Evolutionary conservation across 2,888 invertebrate genomes (phyloP), one percentile per base, ranked within the genome.

Genomic region (Metopia argyrocephala): DNA sequence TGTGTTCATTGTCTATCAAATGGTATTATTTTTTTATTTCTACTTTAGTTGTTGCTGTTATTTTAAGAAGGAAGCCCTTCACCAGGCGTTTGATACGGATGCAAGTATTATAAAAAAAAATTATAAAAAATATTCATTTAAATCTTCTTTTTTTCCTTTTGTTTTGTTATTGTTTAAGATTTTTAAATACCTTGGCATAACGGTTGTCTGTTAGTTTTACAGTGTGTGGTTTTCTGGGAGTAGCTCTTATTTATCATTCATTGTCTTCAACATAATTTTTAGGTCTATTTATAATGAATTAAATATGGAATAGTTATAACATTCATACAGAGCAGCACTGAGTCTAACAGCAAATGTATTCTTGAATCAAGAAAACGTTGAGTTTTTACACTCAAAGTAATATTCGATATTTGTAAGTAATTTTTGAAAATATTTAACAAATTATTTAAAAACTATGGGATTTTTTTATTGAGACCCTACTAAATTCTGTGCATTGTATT

Each of bases 1-100:
- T 18, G 4, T 78, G 38, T 62, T 28, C 18, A 28, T 56, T 73
- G 66, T 78, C 68, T 74, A 57, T 64, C 73, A 48, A 62, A 56
- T 56, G 50, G 21, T 38, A 66, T 52, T 64, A 54, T 68, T 52
- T n/a, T n/a, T 73, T 12, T 28, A 15, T 46, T 28, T 25, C 7
- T 27, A 23, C 25, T 21, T 62, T 50, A 5, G 28, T 15, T 45
- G 21, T 21, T 45, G 4, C 4, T 38, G 45, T 79, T 66, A 25
- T 56, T 38, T 79, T 78, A 78, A 82, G 78, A 78, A 78, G 82
- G 82, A 82, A 82, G 82, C 82, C 82, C 79, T 75, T 82, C 82
- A 82, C 82, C 78, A 71, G 65, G 52, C 31, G 71, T 7, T 15
- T 15, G 50, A 38, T 62, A 54, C 28, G 56, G 46, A 50, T 65